Base-by-base conservation (phyloP, 2,113 vertebrate genomes). In the Colossoma macropomum region DNA sequence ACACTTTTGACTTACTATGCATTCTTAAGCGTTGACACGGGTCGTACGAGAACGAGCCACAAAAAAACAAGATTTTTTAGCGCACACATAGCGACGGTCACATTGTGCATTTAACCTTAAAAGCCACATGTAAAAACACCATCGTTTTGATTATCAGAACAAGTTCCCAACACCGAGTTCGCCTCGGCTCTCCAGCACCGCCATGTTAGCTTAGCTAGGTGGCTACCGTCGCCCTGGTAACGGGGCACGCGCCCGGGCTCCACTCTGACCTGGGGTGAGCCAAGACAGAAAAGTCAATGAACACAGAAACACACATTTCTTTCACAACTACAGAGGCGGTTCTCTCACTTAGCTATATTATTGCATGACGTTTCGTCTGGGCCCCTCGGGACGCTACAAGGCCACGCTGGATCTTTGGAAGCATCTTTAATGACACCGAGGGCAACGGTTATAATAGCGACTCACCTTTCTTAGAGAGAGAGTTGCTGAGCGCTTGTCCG, bases 151-250 rank as follows among this genome's bases (percentile, higher is more conserved):
- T 62, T 1, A 27, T 62, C 17, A 73, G 25, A 28, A 17, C 48
- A 56, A 77, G 52, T 56, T 52, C 34, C 45, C 38, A 74, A 86
- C 83, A 87, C 85, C 69, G 17, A 15, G 8, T 5, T 41, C 25
- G 21, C 79, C 4, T 13, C 25, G 32, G 32, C 41, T 66, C 30
- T 21, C 23, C 25, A 25, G 27, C 59, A 38, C 11, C 87, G 89
- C 90, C 91, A 90, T 92, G 87, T 92, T 91, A 84, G 59, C 59
- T 62, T 62, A 62, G 89, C 88, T 90, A 89, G 86, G 90, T 89
- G 90, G 45, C 68, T 56, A 52, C 59, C 28, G 80, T 87, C 87
- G 90, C 94, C 93, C 80, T 92, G 93, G 92, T 88, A 94, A 95
- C 94, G 81, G 87, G 90, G 90, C 91, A 93, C 93, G 92, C 59